A percentile compares a stretch with the other conserved stretches of the same genome.
phyloP scores from a whole-genome alignment of 2,797 vertebrate genomes.

The Channa striata region DNA sequence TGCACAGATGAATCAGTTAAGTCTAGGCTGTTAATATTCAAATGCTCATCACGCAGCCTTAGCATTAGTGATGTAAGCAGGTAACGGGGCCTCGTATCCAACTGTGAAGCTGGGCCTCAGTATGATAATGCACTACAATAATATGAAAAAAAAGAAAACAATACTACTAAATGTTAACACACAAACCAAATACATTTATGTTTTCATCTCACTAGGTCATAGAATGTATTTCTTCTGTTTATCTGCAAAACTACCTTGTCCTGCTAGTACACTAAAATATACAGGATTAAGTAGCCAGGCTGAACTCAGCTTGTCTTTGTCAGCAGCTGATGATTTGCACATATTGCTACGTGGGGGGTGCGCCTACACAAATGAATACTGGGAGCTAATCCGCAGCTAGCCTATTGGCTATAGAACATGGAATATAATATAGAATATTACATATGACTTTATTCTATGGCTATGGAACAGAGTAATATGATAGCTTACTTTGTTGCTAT shows the following conservation, averaged over 20 bases:
- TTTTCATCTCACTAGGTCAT: slow-evolving; percentile 25
- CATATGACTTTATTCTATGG: too few species aligned
- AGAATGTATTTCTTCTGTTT: slow-evolving; percentile 19
- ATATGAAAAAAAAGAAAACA: slow-evolving; percentile 42
- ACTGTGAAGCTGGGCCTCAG: slow-evolving; percentile 45
- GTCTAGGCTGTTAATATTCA: slow-evolving; percentile 8
- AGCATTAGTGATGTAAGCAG: slow-evolving; percentile 48
- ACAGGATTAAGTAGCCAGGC: not conserved
- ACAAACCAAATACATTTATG: slow-evolving; percentile 38
- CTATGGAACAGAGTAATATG: too few species aligned
- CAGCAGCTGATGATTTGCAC: slow-evolving; percentile 9
- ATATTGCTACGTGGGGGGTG: slow-evolving; percentile 9
- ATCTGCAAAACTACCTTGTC: not conserved
- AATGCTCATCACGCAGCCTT: slow-evolving; percentile 30
- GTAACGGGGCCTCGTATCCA: slow-evolving; percentile 28
- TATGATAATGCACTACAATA: slow-evolving; percentile 42
- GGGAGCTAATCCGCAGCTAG: not conserved
- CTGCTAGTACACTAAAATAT: not conserved
- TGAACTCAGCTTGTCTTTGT: slow-evolving; percentile 5
- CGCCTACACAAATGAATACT: not conserved
- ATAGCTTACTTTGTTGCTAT: too few species aligned
- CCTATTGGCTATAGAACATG: not conserved
- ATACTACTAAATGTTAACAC: slow-evolving; percentile 27
- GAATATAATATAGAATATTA: too few species aligned
- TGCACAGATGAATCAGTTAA: slow-evolving; percentile 23